Conservation (phyloP, 64 coral and sea anemone genomes). For the Catalaphyllia jardinei region DNA sequence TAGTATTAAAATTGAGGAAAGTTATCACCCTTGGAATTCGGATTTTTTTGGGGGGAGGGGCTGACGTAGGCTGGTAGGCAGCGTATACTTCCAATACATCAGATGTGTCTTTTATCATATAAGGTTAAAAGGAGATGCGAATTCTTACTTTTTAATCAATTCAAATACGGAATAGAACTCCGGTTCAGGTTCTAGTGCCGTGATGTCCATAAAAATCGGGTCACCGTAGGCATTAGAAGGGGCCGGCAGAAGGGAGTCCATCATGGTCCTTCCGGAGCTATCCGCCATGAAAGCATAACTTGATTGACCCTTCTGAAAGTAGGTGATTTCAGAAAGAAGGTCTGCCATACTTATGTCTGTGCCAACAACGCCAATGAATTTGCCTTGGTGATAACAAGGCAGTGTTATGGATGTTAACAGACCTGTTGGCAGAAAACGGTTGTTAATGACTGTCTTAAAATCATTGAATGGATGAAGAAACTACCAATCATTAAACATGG, state of each 20-base stretch:
- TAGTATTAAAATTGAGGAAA: too few relatives aligned
- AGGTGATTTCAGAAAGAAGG: constrained; percentile 59
- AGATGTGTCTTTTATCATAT: too few relatives aligned
- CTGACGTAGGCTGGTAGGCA: too few relatives aligned
- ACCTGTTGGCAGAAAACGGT: constrained; percentile 7
- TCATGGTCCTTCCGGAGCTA: constrained; percentile 64
- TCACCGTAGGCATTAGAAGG: constrained; percentile 39
- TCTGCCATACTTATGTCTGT: constrained; percentile 65
- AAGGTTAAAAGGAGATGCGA: not conserved
- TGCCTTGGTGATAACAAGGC: constrained; percentile 55
- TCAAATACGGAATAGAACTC: constrained; percentile 25
- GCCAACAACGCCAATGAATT: constrained; percentile 67
- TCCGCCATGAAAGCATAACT: constrained; percentile 66
- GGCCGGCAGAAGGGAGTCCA: constrained; percentile 67
- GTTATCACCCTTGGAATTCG: too few relatives aligned
- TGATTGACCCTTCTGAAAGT: constrained; percentile 63
- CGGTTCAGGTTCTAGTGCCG: constrained; percentile 48
- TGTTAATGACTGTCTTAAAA: too few relatives aligned
- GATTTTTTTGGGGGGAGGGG: too few relatives aligned
- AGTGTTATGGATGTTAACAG: constrained; percentile 55
- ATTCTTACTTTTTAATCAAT: constrained; percentile 50
- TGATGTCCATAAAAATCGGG: constrained; percentile 70
- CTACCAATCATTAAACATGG: too few relatives aligned
- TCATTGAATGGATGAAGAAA: too few relatives aligned
- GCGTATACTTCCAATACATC: too few relatives aligned